A percentile compares a stretch with the other conserved stretches of the same genome.
Evolutionary conservation across 2,888 invertebrate genomes (phyloP).

Genomic region (Agonopterix alstromeriana): DNA sequence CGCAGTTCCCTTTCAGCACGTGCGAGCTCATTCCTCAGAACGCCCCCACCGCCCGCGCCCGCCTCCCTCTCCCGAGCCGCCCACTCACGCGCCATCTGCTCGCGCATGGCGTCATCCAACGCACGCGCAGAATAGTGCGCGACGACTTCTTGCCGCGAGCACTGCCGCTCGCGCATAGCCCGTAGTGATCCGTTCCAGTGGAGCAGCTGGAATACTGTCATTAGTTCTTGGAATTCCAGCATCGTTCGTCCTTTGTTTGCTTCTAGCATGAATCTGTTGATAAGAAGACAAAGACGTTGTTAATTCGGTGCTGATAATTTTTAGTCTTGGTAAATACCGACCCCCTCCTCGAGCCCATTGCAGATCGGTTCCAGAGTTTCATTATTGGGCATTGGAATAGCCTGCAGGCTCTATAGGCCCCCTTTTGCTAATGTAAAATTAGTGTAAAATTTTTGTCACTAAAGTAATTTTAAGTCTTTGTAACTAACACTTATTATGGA

Average conservation of each 20-base stretch:
- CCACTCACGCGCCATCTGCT: constrained; percentile 97
- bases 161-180: constrained; percentile 96
- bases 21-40: constrained; percentile 87
- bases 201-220: constrained; percentile 97
- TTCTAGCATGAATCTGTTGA: constrained; percentile 82
- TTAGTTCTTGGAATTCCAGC: constrained; percentile 96
- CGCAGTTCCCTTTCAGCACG: constrained; percentile 91
- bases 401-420: no score
- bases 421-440: no score
- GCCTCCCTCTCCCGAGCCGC: constrained; percentile 81
- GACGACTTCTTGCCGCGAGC: constrained; percentile 92
- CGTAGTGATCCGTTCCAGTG: constrained; percentile 98
- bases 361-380: no score
- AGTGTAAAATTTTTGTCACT: no score
- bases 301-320: no score
- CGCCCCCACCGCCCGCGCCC: constrained; percentile 65
- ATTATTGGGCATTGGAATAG: no score
- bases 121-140: constrained; percentile 95
- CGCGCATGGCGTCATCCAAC: constrained; percentile 96
- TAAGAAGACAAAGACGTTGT: background rate
- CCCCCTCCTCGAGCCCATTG: no score
- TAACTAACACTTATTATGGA: no score
- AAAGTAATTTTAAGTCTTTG: no score
- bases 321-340: no score
- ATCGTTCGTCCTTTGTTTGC: constrained; percentile 94